phyloP scores from a whole-genome alignment of 2,888 invertebrate genomes.

The Anodontia alba region DNA sequence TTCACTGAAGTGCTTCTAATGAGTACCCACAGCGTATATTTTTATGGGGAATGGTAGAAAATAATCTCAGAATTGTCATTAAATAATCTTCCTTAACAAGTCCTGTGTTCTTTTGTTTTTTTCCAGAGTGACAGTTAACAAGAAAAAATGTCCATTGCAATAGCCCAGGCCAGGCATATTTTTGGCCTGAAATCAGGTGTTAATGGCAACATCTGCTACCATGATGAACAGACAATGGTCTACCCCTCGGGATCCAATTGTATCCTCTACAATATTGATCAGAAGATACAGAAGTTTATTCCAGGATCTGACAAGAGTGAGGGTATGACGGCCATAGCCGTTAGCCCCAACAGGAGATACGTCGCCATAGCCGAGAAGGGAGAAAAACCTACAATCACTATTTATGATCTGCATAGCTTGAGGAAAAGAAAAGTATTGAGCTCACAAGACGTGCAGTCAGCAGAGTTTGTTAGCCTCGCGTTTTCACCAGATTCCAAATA shows the following conservation, averaged over 20 bases:
- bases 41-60: too few relatives aligned
- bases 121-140: neutral
- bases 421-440: slow-evolving; percentile 85
- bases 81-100: too few relatives aligned
- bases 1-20: too few relatives aligned
- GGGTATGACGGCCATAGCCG: slow-evolving; percentile 85
- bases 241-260: slow-evolving; percentile 85
- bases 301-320: slow-evolving; percentile 85
- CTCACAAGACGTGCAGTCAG: slow-evolving; percentile 85
- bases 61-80: too few relatives aligned
- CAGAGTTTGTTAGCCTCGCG: slow-evolving; percentile 89
- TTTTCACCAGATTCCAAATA: slow-evolving; percentile 94
- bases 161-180: slow-evolving; percentile 83
- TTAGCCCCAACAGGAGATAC: slow-evolving; percentile 85
- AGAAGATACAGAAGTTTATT: slow-evolving; percentile 85
- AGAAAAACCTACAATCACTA: slow-evolving; percentile 85
- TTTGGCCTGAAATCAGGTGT: slow-evolving; percentile 84
- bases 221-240: slow-evolving; percentile 85
- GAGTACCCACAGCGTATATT: too few relatives aligned
- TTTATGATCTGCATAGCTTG: slow-evolving; percentile 85
- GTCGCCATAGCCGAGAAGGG: slow-evolving; percentile 85
- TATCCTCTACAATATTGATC: slow-evolving; percentile 85
- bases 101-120: neutral
- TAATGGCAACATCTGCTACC: slow-evolving; percentile 83
- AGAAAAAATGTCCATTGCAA: slow-evolving; percentile 83